Evolutionary conservation across 2,888 invertebrate genomes (phyloP), one percentile per base, ranked within the genome.

Genomic region (Conomelus anceps): DNA sequence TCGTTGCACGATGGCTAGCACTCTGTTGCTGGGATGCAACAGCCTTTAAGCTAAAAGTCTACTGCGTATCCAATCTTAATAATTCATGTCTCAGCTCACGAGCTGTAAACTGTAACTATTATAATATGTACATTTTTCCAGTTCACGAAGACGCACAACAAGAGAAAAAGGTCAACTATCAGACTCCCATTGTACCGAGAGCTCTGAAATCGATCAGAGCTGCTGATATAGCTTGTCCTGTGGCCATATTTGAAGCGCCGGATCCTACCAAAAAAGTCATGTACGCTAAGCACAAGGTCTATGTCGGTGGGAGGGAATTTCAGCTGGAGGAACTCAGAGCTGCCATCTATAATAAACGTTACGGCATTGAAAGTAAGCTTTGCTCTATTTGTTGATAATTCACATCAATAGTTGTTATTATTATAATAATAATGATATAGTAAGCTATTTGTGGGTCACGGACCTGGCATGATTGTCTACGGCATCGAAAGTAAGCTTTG

Each of bases 211-310:
- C 91, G 92, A 92, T 92, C 23, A 92, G 94, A 90, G 95, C 95
- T 92, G 94, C 95, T 90, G 93, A 94, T 91, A 95, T 94, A 93
- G 93, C 93, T 91, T 94, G 95, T 91, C 94, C 94, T 91, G 93
- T 96, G 84, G 94, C 94, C 92, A 94, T 95, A 92, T 95, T 95
- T 92, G 96, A 96, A 91, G 95, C 95, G 24, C 94, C 94, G 86
- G 95, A 96, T 92, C 94, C 95, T 87, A 94, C 94, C 0, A 95
- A 95, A 93, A 94, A 94, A 91, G 94, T 95, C 84, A 96, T 96
- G 95, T 97, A 96, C 93, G 95, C 95, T 92, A 96, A 96, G 92
- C 93, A 94, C 91, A 94, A 95, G 93, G 95, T 96, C 22, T 96
- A 96, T 92, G 92, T 92, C 87, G 94, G 94, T 0, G 92, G 92